Evolutionary conservation across 2,888 invertebrate genomes (phyloP), one percentile per base, ranked within the genome.

Genomic region (Drosophila acutilabella): DNA sequence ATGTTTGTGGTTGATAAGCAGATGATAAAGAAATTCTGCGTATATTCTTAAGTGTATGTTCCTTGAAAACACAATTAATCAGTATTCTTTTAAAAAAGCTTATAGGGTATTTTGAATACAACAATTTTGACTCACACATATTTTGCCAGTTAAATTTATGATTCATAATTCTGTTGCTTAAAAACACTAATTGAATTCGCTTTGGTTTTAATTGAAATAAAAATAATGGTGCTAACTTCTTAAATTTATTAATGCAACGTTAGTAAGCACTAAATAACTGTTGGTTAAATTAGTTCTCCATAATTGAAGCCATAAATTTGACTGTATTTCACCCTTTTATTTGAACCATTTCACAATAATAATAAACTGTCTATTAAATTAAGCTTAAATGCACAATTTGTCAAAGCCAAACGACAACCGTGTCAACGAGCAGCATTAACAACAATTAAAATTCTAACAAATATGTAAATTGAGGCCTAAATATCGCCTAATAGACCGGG

Each of bases 381-480:
- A 56, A 36, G 23, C 14, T 16, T 2, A 38, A 56, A 23, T 23
- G 23, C 20, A 38, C 18, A 40, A 36, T 67, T 65, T 54, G 44
- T 52, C 56, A 61, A 18, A 51, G 33, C 40, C 30, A 44, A 54
- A 47, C 14, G 58, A 53, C 58, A 38, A 59, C 18, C 40, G 14
- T 56, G 41, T 8, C 26, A 42, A 41, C 16, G 10, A 26, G 42
- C 26, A 59, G 26, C n/a, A 54, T n/a, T 47, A 51, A 13, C 23
- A 41, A 48, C 33, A 45, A 48, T 53, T 59, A 58, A 65, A 50
- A 18, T 14, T 42, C 30, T 33, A 7, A 41, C 42, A 71, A 64
- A 67, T 66, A 81, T 78, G 72, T 45, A 68, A 78, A 80, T 74
- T 64, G 64, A 23, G 53, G 50, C 59, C 66, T 60, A 54, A 74